Evolutionary conservation across 2,113 vertebrate genomes (phyloP), one percentile per base, ranked within the genome.

Genomic region (Odontesthes bonariensis): DNA sequence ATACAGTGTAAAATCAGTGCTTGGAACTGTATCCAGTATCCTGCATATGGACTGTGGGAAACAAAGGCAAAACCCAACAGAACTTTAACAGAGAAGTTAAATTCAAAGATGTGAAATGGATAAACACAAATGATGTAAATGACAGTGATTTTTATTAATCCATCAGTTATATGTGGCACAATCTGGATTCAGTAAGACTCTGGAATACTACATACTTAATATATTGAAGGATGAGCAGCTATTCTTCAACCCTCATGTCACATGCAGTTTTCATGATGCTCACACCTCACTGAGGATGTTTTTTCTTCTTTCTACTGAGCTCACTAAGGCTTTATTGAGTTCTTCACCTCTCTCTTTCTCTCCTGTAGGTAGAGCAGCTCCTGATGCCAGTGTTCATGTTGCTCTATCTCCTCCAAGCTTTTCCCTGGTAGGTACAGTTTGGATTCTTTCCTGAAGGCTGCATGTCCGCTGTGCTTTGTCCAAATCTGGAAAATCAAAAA

Each of bases 351-450:
- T 92, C 94, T 98, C 88, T 96, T 98, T 72, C 85, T 94, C 82
- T 95, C 90, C 19, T 97, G 94, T 55, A 98, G 92, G 60, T 88
- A 72, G 44, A 96, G 88, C 88, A 96, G 94, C 87, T 96, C 93
- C 63, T 92, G 93, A 85, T 97, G 94, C 98, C 97, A 98, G 20
- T 93, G 91, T 22, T 96, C 94, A 31, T 99, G 97, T 42, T 93
- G 90, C 56, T 94, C 75, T 38, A 98, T 89, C 23, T 97, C 96
- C 79, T 96, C 92, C 74, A 87, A 64, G 14, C 93, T 96, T 89
- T 91, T 96, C 76, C 89, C 93, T 1, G 94, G 94, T 52, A 99
- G 89, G 86, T 92, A 94, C n/a, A 95, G 81, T 47, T 94, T 86
- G 59, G 90, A 95, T 79, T 98, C 97, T 69, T 86, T 90, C 59